phyloP scores from a whole-genome alignment of 1,140 invertebrate species.

The Rhizoglyphus robini region DNA sequence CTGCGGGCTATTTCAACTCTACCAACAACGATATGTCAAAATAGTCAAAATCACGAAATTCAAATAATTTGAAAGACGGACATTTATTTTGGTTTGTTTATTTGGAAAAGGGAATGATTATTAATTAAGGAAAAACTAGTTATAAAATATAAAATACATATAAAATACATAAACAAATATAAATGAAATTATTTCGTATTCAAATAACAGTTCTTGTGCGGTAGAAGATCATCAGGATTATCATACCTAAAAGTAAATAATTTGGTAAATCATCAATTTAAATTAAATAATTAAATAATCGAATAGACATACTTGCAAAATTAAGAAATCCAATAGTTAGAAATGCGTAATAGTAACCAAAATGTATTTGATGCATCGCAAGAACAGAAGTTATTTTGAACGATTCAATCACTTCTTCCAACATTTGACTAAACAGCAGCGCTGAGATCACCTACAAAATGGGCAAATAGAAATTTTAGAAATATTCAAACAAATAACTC shows the following conservation, averaged over 20 bases:
- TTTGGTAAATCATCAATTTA: background rate
- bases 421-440: background rate
- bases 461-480: too few relatives aligned
- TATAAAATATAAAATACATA: background rate
- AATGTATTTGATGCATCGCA: background rate
- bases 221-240: conserved; percentile 6
- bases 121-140: too few relatives aligned
- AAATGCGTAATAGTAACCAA: conserved; percentile 3
- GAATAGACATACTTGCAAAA: background rate
- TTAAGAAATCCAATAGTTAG: background rate
- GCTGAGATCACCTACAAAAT: conserved; percentile 2
- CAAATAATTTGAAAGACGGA: too few relatives aligned
- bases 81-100: too few relatives aligned
- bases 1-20: background rate
- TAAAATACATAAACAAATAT: background rate
- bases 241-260: conserved; percentile 1
- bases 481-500: background rate
- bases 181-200: background rate
- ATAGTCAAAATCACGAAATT: background rate
- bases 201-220: background rate
- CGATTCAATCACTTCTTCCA: conserved; percentile 1
- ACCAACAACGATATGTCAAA: too few relatives aligned
- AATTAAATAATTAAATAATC: background rate
- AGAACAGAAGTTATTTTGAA: background rate
- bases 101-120: too few relatives aligned